These are phyloP conservation scores for Ceyx melanurus DNA, from an alignment of 2,113 vertebrate genomes.

Conservation along the genomic window DNA sequence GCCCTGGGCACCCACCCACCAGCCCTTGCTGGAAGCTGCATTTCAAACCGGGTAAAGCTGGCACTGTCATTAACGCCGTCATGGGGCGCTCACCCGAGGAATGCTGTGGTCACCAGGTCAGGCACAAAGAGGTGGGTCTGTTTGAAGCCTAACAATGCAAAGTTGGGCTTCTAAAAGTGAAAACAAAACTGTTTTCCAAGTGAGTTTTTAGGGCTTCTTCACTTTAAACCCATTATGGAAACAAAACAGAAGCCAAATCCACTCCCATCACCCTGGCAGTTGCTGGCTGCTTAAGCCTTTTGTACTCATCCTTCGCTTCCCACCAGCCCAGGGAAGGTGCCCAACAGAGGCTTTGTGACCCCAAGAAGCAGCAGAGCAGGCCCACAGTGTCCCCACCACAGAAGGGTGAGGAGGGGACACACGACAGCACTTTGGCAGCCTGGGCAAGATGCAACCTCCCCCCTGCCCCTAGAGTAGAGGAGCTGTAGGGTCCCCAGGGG, in stretches of 20 bases:
- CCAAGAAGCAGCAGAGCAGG: fast-evolving
- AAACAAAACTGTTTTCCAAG: not conserved
- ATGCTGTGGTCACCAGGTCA: fast-evolving
- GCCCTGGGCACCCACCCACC: fast-evolving
- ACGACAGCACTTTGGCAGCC: fast-evolving
- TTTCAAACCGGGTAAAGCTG: not conserved
- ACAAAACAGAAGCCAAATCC: not conserved
- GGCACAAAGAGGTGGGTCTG: not conserved
- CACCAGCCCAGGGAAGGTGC: not conserved
- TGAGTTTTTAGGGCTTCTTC: not conserved
- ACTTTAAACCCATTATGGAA: not conserved
- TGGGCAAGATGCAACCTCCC: not conserved
- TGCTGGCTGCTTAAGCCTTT: not conserved
- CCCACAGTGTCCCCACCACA: not conserved
- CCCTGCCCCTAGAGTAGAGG: too few species aligned
- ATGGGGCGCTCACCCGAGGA: fast-evolving
- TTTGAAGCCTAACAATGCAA: not conserved
- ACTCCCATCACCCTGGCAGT: fast-evolving
- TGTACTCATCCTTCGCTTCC: not conserved
- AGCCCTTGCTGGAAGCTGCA: too few species aligned
- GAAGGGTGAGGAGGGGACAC: fast-evolving
- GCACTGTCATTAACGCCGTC: fast-evolving
- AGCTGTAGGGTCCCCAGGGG: not conserved
- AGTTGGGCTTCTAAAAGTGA: fast-evolving
- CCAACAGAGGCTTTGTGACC: fast-evolving